Conservation (phyloP, 2,113 vertebrate species). For the Paradoxurus hermaphroditus region DNA sequence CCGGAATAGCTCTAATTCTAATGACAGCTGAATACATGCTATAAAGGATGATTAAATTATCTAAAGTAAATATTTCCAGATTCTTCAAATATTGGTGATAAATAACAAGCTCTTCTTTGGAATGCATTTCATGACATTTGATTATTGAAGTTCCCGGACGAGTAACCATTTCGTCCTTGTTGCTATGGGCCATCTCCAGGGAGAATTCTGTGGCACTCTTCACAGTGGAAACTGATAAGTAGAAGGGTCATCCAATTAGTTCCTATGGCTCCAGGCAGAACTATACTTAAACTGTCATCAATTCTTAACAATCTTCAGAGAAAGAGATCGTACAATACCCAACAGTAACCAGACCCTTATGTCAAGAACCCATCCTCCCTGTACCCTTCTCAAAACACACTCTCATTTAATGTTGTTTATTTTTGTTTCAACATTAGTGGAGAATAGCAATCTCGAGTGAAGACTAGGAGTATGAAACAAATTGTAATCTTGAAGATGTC, state of each 20-base stretch:
- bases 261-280: conserved; percentile 64
- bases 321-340: not conserved
- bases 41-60: not conserved
- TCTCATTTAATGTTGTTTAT: not conserved
- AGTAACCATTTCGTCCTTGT: conserved; percentile 39
- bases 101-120: conserved; percentile 39
- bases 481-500: not conserved
- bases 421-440: not conserved
- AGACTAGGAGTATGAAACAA: not conserved
- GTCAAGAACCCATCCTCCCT: conserved; percentile 38
- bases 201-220: conserved; percentile 60
- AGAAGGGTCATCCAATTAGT: conserved; percentile 73
- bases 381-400: not conserved
- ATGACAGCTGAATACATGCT: not conserved
- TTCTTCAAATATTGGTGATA: conserved; percentile 3
- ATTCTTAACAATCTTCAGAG: conserved; percentile 72
- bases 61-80: not conserved
- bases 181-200: conserved; percentile 65
- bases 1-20: too few species aligned
- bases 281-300: conserved; percentile 68
- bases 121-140: conserved; percentile 44
- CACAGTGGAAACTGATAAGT: conserved; percentile 47
- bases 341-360: not conserved
- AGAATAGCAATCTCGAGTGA: not conserved
- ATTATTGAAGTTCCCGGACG: conserved; percentile 44